These are phyloP conservation scores for Rotaria macrura DNA, from an alignment of 2,888 invertebrate genomes.

Conservation along the genomic window DNA sequence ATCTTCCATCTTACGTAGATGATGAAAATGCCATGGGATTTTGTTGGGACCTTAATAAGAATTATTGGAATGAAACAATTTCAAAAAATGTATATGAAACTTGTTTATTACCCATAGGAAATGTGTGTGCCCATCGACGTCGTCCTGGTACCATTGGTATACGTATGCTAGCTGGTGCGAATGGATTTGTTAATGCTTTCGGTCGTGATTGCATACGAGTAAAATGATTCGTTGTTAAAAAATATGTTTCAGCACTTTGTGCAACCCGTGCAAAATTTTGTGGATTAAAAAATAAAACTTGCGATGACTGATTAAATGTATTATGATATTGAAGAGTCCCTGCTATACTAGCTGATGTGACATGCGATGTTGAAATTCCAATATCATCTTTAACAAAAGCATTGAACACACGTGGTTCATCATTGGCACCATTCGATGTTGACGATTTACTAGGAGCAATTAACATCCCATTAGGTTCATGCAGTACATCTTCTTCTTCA, in stretches of 20 bases:
- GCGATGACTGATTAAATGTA: not conserved
- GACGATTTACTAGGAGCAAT: not conserved
- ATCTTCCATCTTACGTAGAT: not conserved
- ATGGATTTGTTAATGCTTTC: conserved; percentile 74
- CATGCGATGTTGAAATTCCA: not conserved
- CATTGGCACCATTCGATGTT: not conserved
- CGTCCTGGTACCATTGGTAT: conserved; percentile 88
- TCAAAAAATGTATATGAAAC: no score
- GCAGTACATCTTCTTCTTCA: not conserved
- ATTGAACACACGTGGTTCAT: not conserved
- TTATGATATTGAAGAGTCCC: not conserved
- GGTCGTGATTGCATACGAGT: not conserved
- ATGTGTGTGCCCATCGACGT: conserved; percentile 93
- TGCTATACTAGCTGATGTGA: not conserved
- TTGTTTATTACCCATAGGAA: conserved; percentile 65
- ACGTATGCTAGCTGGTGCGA: conserved; percentile 90
- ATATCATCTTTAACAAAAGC: not conserved
- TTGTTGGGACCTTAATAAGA: not conserved
- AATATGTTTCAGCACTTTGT: not conserved
- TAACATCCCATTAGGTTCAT: not conserved
- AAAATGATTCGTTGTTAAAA: not conserved
- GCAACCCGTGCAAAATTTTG: not conserved
- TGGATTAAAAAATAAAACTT: not conserved
- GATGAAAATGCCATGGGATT: conserved; percentile 8
- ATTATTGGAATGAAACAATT: no score